Evolutionary conservation across 1,140 invertebrate genomes (phyloP).

Genomic region (Mylabris phalerata): DNA sequence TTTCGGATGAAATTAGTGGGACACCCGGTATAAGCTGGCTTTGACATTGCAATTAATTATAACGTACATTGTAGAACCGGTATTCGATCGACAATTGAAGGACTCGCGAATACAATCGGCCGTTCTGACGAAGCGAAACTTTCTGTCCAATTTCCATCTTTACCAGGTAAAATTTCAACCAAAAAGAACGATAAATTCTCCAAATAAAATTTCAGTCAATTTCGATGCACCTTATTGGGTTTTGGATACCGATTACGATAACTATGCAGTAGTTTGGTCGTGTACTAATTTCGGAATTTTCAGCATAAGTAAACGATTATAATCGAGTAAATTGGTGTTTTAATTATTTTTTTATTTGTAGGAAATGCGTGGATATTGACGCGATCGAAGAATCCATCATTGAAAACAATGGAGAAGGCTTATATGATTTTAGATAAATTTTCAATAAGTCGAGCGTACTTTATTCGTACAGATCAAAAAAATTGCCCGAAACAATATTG

Average conservation of each 20-base stretch:
- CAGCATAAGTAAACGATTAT: constrained; percentile 47
- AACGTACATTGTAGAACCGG: constrained; percentile 46
- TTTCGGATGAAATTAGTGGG: no score
- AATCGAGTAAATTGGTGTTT: background rate
- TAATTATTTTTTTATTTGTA: constrained; percentile 40
- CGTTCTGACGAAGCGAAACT: constrained; percentile 51
- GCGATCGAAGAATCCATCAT: constrained; percentile 48
- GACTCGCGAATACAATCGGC: constrained; percentile 47
- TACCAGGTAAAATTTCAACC: constrained; percentile 43
- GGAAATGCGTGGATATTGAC: constrained; percentile 63
- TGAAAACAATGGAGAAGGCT: constrained; percentile 51
- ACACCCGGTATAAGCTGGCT: background rate
- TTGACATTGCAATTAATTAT: background rate
- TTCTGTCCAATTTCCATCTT: constrained; percentile 52
- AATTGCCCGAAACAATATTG: constrained; percentile 47
- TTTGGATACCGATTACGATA: constrained; percentile 69
- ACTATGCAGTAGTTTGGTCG: constrained; percentile 68
- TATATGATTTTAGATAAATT: constrained; percentile 53
- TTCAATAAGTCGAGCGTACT: constrained; percentile 51
- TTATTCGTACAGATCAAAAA: constrained; percentile 57
- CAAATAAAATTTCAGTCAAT: constrained; percentile 24
- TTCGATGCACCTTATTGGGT: constrained; percentile 65
- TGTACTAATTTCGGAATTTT: constrained; percentile 59
- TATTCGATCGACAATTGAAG: constrained; percentile 49
- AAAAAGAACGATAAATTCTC: background rate